Evolutionary conservation across 2,888 invertebrate species (phyloP), one percentile per base, ranked within the genome.

Genomic region (Sarcophaga caerulescens): DNA sequence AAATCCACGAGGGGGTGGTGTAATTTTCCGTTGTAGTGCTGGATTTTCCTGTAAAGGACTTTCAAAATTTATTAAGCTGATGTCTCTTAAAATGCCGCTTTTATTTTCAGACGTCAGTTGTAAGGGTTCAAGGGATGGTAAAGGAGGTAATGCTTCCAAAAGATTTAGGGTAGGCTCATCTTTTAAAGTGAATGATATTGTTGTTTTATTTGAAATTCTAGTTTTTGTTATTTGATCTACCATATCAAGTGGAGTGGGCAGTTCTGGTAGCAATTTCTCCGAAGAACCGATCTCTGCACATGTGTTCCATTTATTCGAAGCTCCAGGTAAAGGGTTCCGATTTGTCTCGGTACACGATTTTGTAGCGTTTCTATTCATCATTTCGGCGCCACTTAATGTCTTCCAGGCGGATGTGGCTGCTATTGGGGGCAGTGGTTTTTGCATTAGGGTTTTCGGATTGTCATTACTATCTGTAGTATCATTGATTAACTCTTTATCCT

Each of bases 11-110:
- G 90, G 89, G 25, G 89, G 87, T 52, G 90, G 89, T 19, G 90
- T 89, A 65, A 90, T 89, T 77, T 90, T 89, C 4, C 89, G 81
- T n/a, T 88, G 85, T 1, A 90, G 73, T 35, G 85, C 82, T 0
- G 89, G 86, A 73, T 88, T 88, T 83, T 93, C 93, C 80, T 91
- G 89, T 45, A 90, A 70, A 1, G 93, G 93, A 88, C 92, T 93
- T 88, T 93, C 93, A 63, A 93, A 93, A 77, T 92, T 93, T 10
- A 93, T 93, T 4, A 93, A 89, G 79, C 92, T 92, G 0, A 90
- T 88, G 45, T 89, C 89, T 47, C 89, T 90, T 44, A 86, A 83
- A 1, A 73, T 66, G 3, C 19, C 62, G 17, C 6, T 35, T 47
- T 52, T 68, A 74, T 47, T 84, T 65, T 78, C 70, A 21, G 44